Percentiles rank a stretch among this genome's conserved stretches.
Conservation (phyloP, 1,140 invertebrate genomes). For the Sycophila sp. region DNA sequence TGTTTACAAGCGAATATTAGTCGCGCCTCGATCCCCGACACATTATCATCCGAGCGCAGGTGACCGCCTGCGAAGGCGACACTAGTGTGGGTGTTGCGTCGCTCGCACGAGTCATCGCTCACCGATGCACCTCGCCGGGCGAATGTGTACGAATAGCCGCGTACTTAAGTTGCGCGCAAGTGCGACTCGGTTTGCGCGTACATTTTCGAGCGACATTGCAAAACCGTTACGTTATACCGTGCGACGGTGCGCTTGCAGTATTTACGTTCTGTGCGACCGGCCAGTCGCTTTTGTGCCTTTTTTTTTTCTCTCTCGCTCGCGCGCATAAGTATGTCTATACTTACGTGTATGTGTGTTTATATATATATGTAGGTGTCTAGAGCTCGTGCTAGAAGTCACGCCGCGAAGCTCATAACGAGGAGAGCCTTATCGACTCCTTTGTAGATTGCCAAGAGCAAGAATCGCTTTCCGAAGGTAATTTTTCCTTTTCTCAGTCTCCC, state of each 20-base stretch:
- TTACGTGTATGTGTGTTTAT: background rate
- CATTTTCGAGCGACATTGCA: background rate
- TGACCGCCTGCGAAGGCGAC: no score
- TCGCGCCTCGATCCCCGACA: no score
- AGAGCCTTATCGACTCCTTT: constrained; percentile 16
- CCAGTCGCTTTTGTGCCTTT: no score
- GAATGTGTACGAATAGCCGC: no score
- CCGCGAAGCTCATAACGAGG: constrained; percentile 12
- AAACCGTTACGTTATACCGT: background rate
- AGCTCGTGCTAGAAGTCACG: background rate
- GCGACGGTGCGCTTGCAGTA: background rate
- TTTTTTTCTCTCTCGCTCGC: no score
- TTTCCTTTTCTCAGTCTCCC: background rate
- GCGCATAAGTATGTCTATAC: background rate
- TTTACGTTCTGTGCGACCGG: background rate
- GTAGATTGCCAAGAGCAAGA: background rate
- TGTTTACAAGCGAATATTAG: no score
- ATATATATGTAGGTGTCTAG: background rate
- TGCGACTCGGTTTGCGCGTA: no score
- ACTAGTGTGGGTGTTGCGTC: no score
- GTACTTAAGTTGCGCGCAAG: no score
- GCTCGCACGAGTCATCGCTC: background rate
- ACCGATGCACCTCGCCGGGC: background rate
- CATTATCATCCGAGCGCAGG: no score
- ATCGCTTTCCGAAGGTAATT: background rate